These are phyloP conservation scores for Campoletis sonorensis DNA, from an alignment of 1,140 invertebrate genomes.

Conservation along the genomic window DNA sequence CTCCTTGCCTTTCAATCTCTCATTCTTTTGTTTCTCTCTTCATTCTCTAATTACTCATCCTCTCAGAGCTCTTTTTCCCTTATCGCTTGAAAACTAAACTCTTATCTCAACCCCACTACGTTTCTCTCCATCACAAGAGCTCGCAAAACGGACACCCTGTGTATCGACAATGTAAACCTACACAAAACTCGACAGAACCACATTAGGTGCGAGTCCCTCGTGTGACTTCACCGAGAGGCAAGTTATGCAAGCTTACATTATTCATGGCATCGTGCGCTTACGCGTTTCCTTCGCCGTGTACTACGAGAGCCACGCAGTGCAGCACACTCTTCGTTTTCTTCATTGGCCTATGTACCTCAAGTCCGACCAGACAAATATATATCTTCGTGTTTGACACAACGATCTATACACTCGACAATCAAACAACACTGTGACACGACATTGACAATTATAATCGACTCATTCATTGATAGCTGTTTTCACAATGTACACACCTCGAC, in stretches of 20 bases:
- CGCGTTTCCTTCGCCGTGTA: slow-evolving; percentile 57
- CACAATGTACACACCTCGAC: too few species aligned
- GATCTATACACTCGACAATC: background rate
- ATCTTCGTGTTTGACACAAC: background rate
- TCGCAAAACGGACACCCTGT: too few species aligned
- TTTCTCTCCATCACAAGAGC: too few species aligned
- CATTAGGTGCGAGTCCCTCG: slow-evolving; percentile 24
- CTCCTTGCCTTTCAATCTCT: background rate
- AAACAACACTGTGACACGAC: background rate
- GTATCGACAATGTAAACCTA: too few species aligned
- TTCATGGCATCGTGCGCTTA: slow-evolving; percentile 59
- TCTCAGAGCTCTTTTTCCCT: too few species aligned
- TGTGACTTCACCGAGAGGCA: slow-evolving; percentile 39
- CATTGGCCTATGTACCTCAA: background rate
- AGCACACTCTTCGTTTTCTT: background rate
- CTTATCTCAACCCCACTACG: too few species aligned
- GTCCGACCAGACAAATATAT: background rate
- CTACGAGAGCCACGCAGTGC: background rate
- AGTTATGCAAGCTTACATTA: slow-evolving; percentile 65
- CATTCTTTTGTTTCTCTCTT: background rate
- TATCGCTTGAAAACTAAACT: too few species aligned
- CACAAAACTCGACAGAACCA: background rate
- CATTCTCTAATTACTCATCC: background rate
- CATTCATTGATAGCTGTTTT: background rate
- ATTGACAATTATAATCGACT: background rate